These are phyloP conservation scores for Ichneumoninae sp. DNA, from an alignment of 2,888 invertebrate species.

Conservation along the genomic window DNA sequence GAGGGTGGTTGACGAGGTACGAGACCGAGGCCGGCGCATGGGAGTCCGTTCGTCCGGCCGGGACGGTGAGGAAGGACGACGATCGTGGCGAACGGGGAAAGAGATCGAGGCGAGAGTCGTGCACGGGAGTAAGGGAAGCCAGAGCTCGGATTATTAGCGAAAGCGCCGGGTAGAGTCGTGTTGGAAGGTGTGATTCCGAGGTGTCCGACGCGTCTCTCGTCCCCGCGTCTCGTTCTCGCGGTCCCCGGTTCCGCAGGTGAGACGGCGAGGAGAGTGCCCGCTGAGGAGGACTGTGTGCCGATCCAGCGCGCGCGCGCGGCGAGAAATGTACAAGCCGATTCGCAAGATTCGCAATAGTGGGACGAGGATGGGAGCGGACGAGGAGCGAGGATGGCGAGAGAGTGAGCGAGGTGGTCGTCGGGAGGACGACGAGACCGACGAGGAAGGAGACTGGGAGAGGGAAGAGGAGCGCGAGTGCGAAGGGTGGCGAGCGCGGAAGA, in stretches of 20 bases:
- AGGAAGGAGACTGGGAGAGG: constrained; percentile 46
- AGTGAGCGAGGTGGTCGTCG: constrained; percentile 49
- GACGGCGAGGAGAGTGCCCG: constrained; percentile 45
- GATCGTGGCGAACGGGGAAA: constrained; percentile 10
- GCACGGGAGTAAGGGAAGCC: constrained; percentile 27
- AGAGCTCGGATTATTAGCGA: constrained; percentile 78
- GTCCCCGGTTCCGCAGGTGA: constrained; percentile 57
- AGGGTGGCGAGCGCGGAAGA: constrained; percentile 53
- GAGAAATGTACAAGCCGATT: constrained; percentile 28
- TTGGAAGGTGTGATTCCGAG: constrained; percentile 83
- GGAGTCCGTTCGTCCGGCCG: too few relatives aligned
- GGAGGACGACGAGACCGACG: constrained; percentile 55
- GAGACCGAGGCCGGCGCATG: not conserved
- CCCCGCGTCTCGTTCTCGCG: constrained; percentile 19
- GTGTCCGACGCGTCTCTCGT: constrained; percentile 75
- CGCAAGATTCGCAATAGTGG: constrained; percentile 44
- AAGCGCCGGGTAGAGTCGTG: constrained; percentile 74
- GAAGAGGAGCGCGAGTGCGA: constrained; percentile 38
- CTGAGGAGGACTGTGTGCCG: constrained; percentile 22
- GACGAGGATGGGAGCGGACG: constrained; percentile 45
- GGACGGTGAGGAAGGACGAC: not conserved
- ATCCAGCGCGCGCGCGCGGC: constrained; percentile 26
- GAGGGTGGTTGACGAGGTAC: constrained; percentile 20
- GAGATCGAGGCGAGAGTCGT: constrained; percentile 22
- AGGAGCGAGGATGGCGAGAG: constrained; percentile 69